Evolutionary conservation across 2,113 vertebrate species (phyloP).

Genomic region (Oncorhynchus clarkii): DNA sequence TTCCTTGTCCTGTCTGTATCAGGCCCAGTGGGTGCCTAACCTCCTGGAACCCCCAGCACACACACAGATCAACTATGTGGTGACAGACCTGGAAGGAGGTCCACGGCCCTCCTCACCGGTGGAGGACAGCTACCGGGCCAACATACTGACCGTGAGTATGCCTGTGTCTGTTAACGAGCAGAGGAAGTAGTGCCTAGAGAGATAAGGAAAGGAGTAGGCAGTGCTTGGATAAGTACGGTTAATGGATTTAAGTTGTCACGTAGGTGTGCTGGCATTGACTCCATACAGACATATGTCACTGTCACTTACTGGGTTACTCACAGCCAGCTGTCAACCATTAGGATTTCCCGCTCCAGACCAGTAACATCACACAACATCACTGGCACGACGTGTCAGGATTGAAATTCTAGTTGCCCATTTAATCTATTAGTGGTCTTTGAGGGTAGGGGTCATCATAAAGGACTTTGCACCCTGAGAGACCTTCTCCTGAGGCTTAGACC

Average conservation of each 20-base stretch:
- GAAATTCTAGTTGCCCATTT: too few relatives aligned
- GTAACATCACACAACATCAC: too few relatives aligned
- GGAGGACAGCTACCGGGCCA: conserved; percentile 77
- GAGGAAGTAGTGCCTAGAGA: not conserved
- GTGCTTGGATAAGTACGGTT: not conserved
- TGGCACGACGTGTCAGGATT: too few relatives aligned
- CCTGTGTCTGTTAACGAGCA: conserved; percentile 5
- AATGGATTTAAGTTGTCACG: not conserved
- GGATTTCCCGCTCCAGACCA: too few relatives aligned
- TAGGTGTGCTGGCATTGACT: not conserved
- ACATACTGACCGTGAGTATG: conserved; percentile 63
- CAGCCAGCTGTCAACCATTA: not conserved
- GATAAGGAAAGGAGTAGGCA: not conserved
- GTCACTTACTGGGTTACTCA: not conserved
- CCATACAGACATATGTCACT: not conserved
- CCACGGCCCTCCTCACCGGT: conserved; percentile 76
- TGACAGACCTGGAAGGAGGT: conserved; percentile 83
- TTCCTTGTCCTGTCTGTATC: conserved; percentile 5
- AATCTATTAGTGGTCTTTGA: too few relatives aligned
- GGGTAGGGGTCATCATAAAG: too few relatives aligned
- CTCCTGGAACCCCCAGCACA: conserved; percentile 81
- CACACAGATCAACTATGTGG: conserved; percentile 80
- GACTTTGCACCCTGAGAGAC: too few relatives aligned
- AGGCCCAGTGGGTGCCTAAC: conserved; percentile 83
- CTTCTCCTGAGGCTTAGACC: too few relatives aligned